Evolutionary conservation across 2,797 vertebrate genomes (phyloP), one percentile per base, ranked within the genome.

Genomic region (Rhodeus uyekii): DNA sequence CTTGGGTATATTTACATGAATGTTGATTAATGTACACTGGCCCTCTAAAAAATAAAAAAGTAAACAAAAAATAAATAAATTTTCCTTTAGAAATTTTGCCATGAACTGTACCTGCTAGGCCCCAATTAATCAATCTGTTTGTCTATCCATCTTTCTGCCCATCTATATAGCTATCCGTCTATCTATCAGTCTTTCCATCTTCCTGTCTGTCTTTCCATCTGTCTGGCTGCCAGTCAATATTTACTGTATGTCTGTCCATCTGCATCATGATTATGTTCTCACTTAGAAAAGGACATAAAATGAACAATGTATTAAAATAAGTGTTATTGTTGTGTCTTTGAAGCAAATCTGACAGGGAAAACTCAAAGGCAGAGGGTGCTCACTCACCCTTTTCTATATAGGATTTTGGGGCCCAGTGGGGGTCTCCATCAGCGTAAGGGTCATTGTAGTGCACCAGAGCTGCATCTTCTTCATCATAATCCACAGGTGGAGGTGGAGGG

Each of bases 391-490:
- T 99, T 91, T 99, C 98, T 92, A 98, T 93, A 80, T 97, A 99
- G 86, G 85, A 94, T 92, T 99, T 99, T 74, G 98, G 98, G 80
- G 98, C 98, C 98, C 98, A 99, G 3, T 96, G 94, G 72, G 98
- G 98, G 93, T 99, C 98, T 83, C 96, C 97, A 18, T 99, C 98
- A 32, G 97, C 96, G 42, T 99, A 99, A 0, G 98, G 98, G 84
- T 99, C 98, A 1, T 90, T 98, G 89, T 99, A 98, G 87, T 99
- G 97, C 87, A 98, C 97, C 53, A 98, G 95, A 1, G 97, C 94
- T 0, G 96, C 96, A 46, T 99, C 98, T 88, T 99, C 98, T 53
- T 99, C 98, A 86, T 99, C 98, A 0, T 99, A 99, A 93, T 99
- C 97, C 89, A 98, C 97, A 0, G 98, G 98, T 3, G 98, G 98